Conservation (phyloP, 2,888 invertebrate species). For the Ochropleura leucogaster region DNA sequence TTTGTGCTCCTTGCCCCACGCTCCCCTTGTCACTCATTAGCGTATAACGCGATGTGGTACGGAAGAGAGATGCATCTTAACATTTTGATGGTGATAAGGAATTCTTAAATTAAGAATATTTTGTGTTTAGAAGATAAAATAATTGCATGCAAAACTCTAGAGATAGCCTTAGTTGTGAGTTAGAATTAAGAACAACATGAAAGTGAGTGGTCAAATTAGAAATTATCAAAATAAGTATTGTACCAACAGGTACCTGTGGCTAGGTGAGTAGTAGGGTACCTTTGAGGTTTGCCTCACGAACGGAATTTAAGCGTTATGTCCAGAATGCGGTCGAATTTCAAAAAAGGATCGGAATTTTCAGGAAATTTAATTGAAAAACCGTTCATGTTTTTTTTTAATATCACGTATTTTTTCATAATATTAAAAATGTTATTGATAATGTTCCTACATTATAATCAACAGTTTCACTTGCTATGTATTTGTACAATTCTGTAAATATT, state of each 20-base stretch:
- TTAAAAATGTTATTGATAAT: too few species aligned
- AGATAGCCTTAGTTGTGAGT: too few species aligned
- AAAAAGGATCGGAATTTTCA: too few species aligned
- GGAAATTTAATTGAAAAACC: too few species aligned
- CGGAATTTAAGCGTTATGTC: too few species aligned
- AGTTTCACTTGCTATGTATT: too few species aligned
- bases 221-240: neutral
- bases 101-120: neutral
- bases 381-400: too few species aligned
- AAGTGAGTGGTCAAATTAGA: neutral
- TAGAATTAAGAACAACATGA: neutral
- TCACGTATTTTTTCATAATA: too few species aligned
- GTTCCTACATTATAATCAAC: too few species aligned
- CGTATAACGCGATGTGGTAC: slow-evolving; percentile 33
- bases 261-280: neutral
- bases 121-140: neutral
- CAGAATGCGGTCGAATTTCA: too few species aligned
- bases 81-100: neutral
- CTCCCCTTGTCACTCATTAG: slow-evolving; percentile 64
- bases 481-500: too few species aligned
- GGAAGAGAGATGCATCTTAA: slow-evolving; percentile 16
- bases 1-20: slow-evolving; percentile 70
- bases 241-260: neutral
- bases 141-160: neutral
- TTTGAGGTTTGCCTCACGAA: neutral